These are phyloP conservation scores for Adineta ricciae DNA, from an alignment of 2,888 invertebrate species.

Conservation along the genomic window DNA sequence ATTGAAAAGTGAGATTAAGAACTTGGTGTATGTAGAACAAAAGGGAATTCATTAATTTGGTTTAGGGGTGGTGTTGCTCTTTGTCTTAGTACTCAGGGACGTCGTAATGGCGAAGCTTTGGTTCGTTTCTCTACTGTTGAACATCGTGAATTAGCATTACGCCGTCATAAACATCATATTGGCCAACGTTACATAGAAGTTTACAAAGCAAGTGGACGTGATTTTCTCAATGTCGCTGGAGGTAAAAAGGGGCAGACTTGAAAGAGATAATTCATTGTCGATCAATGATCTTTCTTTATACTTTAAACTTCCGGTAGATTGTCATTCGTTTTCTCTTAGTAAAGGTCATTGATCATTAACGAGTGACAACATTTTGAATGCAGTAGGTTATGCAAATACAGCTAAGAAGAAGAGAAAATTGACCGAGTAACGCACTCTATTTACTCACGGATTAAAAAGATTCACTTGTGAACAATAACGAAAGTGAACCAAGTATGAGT, in stretches of 20 bases:
- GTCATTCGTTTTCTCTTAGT: background rate
- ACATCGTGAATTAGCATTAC: conserved; percentile 92
- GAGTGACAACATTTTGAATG: conserved; percentile 8
- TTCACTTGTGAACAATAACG: conserved; percentile 9
- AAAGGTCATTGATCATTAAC: conserved; percentile 16
- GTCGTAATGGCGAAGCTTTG: conserved; percentile 96
- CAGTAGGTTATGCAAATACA: conserved; percentile 19
- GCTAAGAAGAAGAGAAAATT: background rate
- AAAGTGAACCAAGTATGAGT: background rate
- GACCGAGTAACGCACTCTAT: background rate
- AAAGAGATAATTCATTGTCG: background rate
- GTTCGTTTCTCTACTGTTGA: conserved; percentile 86
- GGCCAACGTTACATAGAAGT: conserved; percentile 94
- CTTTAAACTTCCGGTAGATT: background rate
- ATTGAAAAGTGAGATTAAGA: conserved; percentile 71
- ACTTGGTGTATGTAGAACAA: too few species aligned
- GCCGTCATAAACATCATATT: conserved; percentile 94
- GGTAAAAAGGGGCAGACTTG: conserved; percentile 56
- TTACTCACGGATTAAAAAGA: conserved; percentile 6
- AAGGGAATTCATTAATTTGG: too few species aligned
- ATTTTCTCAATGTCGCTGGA: conserved; percentile 90
- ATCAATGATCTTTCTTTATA: background rate
- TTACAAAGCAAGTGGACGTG: conserved; percentile 89
- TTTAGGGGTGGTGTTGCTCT: conserved; percentile 90
- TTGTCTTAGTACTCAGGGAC: conserved; percentile 88